phyloP scores from a whole-genome alignment of 1,140 invertebrate species.

The Psix sp. region DNA sequence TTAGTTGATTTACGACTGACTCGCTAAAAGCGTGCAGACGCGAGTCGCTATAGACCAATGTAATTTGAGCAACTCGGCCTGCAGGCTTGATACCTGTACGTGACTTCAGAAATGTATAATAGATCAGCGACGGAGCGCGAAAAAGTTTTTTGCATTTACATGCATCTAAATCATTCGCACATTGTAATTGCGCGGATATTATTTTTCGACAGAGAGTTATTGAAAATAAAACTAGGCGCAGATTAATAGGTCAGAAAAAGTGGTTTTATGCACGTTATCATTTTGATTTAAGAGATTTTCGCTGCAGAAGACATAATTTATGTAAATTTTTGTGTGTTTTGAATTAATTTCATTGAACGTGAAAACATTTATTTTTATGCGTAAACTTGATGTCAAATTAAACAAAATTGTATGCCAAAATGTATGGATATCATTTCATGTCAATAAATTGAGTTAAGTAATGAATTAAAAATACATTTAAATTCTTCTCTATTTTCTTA shows the following conservation, averaged over 20 bases:
- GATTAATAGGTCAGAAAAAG: slow-evolving; percentile 20
- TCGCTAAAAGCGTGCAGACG: slow-evolving; percentile 23
- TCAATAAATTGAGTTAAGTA: too few relatives aligned
- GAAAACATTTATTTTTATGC: too few relatives aligned
- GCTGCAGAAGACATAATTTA: too few relatives aligned
- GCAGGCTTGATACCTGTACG: slow-evolving; percentile 29
- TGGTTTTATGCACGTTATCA: slow-evolving; percentile 14
- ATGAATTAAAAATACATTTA: too few relatives aligned
- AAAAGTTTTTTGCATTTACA: slow-evolving; percentile 23
- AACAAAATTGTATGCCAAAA: too few relatives aligned
- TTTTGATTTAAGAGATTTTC: too few relatives aligned
- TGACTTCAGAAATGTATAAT: slow-evolving; percentile 41
- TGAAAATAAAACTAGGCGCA: slow-evolving; percentile 13
- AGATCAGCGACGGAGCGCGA: slow-evolving; percentile 26
- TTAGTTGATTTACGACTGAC: slow-evolving; percentile 37
- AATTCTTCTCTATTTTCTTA: too few relatives aligned
- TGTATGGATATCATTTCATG: too few relatives aligned
- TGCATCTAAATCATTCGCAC: slow-evolving; percentile 17
- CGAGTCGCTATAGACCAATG: slow-evolving; percentile 14
- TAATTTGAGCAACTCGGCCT: slow-evolving; percentile 30
- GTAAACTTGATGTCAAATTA: too few relatives aligned
- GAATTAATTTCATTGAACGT: too few relatives aligned
- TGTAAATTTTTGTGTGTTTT: too few relatives aligned
- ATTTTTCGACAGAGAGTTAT: slow-evolving; percentile 4
- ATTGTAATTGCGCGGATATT: slow-evolving; percentile 14